Base-by-base conservation (phyloP, 2,888 invertebrate species). In the Rhamphomyia laevipes region DNA sequence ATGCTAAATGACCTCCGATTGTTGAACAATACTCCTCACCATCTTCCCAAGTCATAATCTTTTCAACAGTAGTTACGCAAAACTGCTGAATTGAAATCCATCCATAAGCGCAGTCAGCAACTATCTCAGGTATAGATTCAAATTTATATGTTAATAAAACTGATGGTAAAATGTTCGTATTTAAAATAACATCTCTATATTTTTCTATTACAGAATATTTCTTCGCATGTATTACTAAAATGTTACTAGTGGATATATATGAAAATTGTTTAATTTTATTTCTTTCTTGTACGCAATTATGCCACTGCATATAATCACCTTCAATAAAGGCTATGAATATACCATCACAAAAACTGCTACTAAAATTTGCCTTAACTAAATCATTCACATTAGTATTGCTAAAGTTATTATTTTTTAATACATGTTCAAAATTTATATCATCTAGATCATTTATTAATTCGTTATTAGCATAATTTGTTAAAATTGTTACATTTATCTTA, bases 61-160 rank as follows among this genome's bases (percentile, higher is more conserved):
- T 73, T 56, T 82, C 77, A 51, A 80, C 70, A 7, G 78, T 77
- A 48, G 77, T 67, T 58, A 84, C 73, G 62, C 84, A 85, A 64
- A 81, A 81, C 57, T 80, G 80, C 44, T 77, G 75, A 51, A 81
- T 71, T 4, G 78, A 70, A 51, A 84, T 77, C 82, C 84, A 85
- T 1, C 83, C 83, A 57, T 81, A 84, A 43, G 79, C 80, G 65
- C 84, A 85, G 55, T 76, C 74, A 1, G 78, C 78, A 21, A 81
- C 77, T 3, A 82, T 65, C 21, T 77, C 78, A 6, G 76, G 74
- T 4, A 81, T 67, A 2, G 78, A 74, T 56, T 79, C 77, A 44
- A 82, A 80, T 64, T 75, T 74, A 71, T 82, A 83, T 65, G 76
- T 76, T 50, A 81, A 74, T 55, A 76, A 76, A 57, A 82, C 58